Percentiles rank a stretch among this genome's conserved stretches.
These are phyloP conservation scores for Zhuqinia jingwanae DNA, from an alignment of 2,888 invertebrate species.

Conservation along the genomic window DNA sequence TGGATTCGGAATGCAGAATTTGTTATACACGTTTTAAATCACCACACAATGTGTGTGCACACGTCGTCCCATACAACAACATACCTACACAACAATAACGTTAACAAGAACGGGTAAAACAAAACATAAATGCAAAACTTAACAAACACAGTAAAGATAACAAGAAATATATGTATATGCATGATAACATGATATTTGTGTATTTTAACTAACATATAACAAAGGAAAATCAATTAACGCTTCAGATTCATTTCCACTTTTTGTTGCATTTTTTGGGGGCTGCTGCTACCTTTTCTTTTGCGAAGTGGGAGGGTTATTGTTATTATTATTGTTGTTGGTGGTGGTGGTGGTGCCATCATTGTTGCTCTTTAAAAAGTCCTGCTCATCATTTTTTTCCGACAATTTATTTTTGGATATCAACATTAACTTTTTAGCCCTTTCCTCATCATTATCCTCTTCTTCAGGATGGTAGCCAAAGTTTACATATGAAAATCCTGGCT, in stretches of 20 bases:
- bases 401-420: background rate
- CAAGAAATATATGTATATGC: background rate
- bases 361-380: background rate
- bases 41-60: too few relatives aligned
- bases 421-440: background rate
- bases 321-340: conserved; percentile 23
- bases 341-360: background rate
- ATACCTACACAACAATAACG: too few relatives aligned
- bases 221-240: too few relatives aligned
- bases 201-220: too few relatives aligned
- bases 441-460: conserved; percentile 47
- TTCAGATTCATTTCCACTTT: background rate
- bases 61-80: too few relatives aligned
- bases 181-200: background rate
- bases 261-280: background rate
- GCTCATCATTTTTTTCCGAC: background rate
- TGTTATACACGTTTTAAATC: too few relatives aligned
- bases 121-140: background rate
- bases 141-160: background rate
- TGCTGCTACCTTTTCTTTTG: conserved; percentile 22
- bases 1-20: too few relatives aligned
- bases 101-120: too few relatives aligned
- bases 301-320: background rate
- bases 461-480: conserved; percentile 74
- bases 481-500: conserved; percentile 76